Conservation (phyloP, 2,113 vertebrate species). For the Aegypius monachus region DNA sequence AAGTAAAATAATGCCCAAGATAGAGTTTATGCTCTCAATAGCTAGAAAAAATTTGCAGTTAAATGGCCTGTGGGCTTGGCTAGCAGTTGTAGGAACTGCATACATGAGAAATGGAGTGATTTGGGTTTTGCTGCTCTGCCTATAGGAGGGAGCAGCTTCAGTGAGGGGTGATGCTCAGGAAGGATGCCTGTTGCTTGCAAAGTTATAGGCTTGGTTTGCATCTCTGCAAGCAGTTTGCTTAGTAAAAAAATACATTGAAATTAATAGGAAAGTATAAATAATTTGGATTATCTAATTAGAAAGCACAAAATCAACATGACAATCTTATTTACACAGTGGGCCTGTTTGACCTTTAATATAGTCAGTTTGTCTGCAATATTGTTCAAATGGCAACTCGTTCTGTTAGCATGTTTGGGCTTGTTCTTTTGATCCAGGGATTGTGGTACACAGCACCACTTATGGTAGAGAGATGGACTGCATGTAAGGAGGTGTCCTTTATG, state of each 20-base stretch:
- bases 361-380: not conserved
- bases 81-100: not conserved
- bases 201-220: not conserved
- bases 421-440: not conserved
- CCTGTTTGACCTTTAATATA: not conserved
- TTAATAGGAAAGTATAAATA: not conserved
- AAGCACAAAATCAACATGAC: not conserved
- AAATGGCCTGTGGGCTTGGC: not conserved
- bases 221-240: not conserved
- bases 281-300: not conserved
- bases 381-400: not conserved
- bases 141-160: not conserved
- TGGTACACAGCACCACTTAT: not conserved
- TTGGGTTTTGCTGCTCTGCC: not conserved
- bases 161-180: not conserved
- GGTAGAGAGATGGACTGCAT: not conserved
- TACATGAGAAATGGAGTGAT: not conserved
- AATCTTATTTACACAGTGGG: not conserved
- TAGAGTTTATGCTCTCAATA: not conserved
- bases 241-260: not conserved
- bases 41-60: not conserved
- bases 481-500: too few species aligned
- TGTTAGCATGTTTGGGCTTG: not conserved
- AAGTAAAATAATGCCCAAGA: not conserved
- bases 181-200: not conserved